A percentile compares a stretch with the other conserved stretches of the same genome.
Conservation (phyloP, 53 echinoderm and acorn worm genomes). For the Mesocentrotus franciscanus region DNA sequence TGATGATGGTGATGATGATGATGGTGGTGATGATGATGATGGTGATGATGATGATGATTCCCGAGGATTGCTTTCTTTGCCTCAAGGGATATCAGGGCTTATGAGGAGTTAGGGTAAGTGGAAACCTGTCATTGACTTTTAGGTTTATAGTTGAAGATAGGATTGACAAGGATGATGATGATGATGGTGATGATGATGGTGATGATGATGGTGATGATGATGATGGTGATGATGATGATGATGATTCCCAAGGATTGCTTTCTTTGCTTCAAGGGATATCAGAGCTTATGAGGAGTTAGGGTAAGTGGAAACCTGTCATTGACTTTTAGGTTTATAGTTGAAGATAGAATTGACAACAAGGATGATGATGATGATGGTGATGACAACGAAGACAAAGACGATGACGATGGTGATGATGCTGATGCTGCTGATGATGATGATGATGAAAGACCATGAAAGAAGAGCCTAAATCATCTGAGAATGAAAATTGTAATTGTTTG, state of each 20-base stretch:
- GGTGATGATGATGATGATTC: slow-evolving; percentile 64
- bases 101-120: slow-evolving; percentile 96
- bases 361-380: neutral
- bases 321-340: too few species aligned
- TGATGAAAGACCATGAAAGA: neutral
- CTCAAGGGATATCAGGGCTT: slow-evolving; percentile 85
- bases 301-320: slow-evolving; percentile 65
- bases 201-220: neutral
- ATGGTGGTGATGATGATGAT: slow-evolving; percentile 35
- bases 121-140: neutral
- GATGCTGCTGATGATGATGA: slow-evolving; percentile 37
- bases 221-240: slow-evolving; percentile 18
- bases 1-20: slow-evolving; percentile 22
- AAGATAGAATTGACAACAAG: neutral
- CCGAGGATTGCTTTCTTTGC: slow-evolving; percentile 96
- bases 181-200: slow-evolving; percentile 3
- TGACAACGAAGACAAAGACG: neutral
- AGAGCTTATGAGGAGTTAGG: slow-evolving; percentile 95
- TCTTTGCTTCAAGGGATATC: slow-evolving; percentile 90
- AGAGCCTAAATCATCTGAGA: neutral
- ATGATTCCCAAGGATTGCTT: slow-evolving; percentile 89
- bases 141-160: too few species aligned
- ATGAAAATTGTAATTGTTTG: neutral
- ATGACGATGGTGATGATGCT: neutral
- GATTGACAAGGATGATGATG: neutral